phyloP scores from a whole-genome alignment of 2,113 vertebrate genomes.

The Phalacrocorax aristotelis region DNA sequence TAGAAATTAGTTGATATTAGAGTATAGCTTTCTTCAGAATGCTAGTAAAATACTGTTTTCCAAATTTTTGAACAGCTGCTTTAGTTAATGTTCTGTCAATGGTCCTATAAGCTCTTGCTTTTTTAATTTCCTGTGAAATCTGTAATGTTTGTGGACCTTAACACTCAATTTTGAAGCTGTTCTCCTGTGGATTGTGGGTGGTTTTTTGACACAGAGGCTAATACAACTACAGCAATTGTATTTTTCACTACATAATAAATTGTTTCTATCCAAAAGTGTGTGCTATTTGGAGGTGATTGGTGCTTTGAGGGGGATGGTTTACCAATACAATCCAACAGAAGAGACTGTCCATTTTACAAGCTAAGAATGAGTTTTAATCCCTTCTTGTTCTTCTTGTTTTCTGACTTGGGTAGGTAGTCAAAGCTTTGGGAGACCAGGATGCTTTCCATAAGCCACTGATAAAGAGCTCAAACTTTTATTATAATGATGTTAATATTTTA shows the following conservation, averaged over 20 bases:
- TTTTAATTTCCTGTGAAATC: conserved; percentile 1
- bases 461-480: background rate
- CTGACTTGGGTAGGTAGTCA: background rate
- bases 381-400: background rate
- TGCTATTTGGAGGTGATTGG: background rate
- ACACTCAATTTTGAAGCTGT: background rate
- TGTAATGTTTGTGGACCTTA: conserved; percentile 7
- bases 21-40: background rate
- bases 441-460: background rate
- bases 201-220: conserved; percentile 2
- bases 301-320: background rate
- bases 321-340: background rate
- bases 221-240: conserved; percentile 29
- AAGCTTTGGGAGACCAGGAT: background rate
- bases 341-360: background rate
- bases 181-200: background rate
- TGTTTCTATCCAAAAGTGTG: background rate
- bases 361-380: background rate
- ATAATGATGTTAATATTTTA: background rate
- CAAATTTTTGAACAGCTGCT: background rate
- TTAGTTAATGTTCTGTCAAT: background rate
- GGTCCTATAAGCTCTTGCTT: background rate
- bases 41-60: background rate
- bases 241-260: conserved; percentile 55
- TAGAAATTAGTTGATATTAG: background rate